These are phyloP conservation scores for Heliconius hermathena DNA, from an alignment of 1,140 invertebrate species.

Conservation along the genomic window DNA sequence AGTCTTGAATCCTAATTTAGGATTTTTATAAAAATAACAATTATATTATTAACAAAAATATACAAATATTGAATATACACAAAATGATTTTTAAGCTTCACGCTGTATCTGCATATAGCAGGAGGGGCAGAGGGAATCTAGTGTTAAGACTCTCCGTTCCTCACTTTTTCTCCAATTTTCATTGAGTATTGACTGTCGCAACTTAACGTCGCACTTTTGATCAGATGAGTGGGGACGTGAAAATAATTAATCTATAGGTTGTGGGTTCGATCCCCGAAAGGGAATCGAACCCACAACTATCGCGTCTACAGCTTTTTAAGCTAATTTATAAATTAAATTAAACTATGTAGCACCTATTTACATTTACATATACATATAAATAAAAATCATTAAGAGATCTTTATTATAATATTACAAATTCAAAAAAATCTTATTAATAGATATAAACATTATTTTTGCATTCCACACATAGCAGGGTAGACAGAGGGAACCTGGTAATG, in stretches of 20 bases:
- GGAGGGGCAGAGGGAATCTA: no score
- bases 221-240: no score
- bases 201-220: no score
- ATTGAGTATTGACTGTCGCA: no score
- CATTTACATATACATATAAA: not conserved
- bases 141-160: no score
- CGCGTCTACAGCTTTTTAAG: not conserved
- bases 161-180: no score
- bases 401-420: not conserved
- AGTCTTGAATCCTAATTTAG: constrained; percentile 46
- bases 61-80: not conserved
- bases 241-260: no score
- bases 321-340: constrained; percentile 6
- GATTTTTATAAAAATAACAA: constrained; percentile 29
- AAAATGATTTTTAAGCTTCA: no score
- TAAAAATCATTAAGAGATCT: not conserved
- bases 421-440: not conserved
- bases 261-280: no score
- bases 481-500: not conserved
- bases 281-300: no score
- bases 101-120: no score
- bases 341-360: constrained; percentile 21
- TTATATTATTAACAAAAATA: not conserved
- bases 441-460: not conserved
- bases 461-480: not conserved